phyloP scores from a whole-genome alignment of 35 echinoderm and acorn worm species.

The Diadema setosum region DNA sequence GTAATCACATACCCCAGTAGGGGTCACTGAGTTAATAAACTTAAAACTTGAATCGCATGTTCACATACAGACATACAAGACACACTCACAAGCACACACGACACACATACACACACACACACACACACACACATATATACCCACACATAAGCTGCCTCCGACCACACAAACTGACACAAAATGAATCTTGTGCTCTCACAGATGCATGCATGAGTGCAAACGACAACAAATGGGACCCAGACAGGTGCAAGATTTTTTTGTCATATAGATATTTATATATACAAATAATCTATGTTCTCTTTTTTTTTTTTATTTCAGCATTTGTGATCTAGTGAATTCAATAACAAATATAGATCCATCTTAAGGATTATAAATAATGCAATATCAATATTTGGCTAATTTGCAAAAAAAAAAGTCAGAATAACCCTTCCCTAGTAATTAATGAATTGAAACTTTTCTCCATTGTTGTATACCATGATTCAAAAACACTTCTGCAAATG shows the following conservation, averaged over 20 bases:
- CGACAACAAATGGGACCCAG: not conserved
- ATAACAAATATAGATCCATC: slow-evolving; percentile 30
- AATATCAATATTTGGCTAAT: slow-evolving; percentile 22
- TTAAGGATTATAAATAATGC: slow-evolving; percentile 19
- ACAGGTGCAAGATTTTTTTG: not conserved
- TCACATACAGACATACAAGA: not conserved
- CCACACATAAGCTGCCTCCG: not conserved
- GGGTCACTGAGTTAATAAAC: not conserved
- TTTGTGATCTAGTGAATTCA: slow-evolving; percentile 27
- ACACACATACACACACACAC: not conserved
- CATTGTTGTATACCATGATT: too few relatives aligned
- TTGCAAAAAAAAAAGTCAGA: not conserved
- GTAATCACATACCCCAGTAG: not conserved
- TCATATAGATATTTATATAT: slow-evolving; percentile 19
- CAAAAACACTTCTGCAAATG: too few relatives aligned
- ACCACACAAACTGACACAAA: not conserved
- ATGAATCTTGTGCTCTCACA: not conserved
- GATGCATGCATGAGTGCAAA: not conserved
- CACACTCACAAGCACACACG: not conserved
- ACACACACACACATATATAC: not conserved
- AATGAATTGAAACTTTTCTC: too few relatives aligned
- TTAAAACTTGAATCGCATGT: not conserved
- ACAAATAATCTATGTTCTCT: slow-evolving; percentile 18
- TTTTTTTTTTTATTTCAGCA: slow-evolving; percentile 28
- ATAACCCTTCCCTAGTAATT: too few relatives aligned